These are phyloP conservation scores for Philotrypesis tridentata DNA, from an alignment of 1,140 invertebrate genomes.

Conservation along the genomic window DNA sequence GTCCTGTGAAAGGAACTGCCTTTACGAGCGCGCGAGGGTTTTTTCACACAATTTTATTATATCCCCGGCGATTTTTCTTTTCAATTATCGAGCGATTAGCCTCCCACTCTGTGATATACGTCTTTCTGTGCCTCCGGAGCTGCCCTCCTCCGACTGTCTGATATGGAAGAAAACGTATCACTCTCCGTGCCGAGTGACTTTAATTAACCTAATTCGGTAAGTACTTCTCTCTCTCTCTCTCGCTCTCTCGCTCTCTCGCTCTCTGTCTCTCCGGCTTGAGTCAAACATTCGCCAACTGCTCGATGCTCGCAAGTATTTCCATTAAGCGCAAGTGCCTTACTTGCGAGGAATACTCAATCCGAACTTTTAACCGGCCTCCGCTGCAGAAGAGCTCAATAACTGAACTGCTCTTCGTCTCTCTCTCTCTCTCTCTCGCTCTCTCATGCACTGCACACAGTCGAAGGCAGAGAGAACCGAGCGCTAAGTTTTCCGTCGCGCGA, in stretches of 20 bases:
- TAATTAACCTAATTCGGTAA: constrained; percentile 48
- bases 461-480: constrained; percentile 34
- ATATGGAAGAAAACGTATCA: too few species aligned
- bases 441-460: too few species aligned
- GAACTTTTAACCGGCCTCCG: constrained; percentile 40
- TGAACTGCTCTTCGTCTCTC: constrained; percentile 36
- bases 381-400: constrained; percentile 32
- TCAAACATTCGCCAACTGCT: constrained; percentile 41
- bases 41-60: neutral
- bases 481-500: constrained; percentile 11
- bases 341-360: constrained; percentile 43
- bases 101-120: neutral
- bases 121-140: too few species aligned
- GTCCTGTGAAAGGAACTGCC: neutral
- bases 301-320: constrained; percentile 44
- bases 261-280: too few species aligned
- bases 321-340: constrained; percentile 40
- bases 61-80: neutral
- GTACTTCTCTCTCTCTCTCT: too few species aligned
- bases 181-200: constrained; percentile 29
- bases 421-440: too few species aligned
- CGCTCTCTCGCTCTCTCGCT: too few species aligned
- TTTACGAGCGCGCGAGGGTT: neutral
- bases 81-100: neutral
- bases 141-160: too few species aligned